A percentile compares a stretch with the other conserved stretches of the same genome.
Conservation (phyloP, 2,797 vertebrate species). For the Amniataba percoides region DNA sequence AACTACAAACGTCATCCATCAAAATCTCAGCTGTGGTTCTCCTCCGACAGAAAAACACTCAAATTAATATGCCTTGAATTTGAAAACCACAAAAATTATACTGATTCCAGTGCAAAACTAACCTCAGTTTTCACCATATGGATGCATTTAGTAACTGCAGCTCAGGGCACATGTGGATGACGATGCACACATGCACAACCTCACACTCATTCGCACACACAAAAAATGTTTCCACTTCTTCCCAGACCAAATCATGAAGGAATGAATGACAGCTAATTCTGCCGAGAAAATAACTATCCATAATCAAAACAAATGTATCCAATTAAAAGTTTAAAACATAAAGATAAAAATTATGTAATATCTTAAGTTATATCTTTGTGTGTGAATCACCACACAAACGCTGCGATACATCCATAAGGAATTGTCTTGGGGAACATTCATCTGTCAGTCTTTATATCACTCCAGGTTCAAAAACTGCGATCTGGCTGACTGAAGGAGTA, state of each 20-base stretch:
- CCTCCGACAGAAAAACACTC: conserved; percentile 31
- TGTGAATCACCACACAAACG: conserved; percentile 49
- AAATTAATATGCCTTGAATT: conserved; percentile 44
- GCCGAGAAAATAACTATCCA: neutral
- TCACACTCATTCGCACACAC: conserved; percentile 1
- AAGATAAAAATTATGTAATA: neutral
- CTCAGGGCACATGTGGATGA: conserved; percentile 41
- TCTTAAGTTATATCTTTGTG: neutral
- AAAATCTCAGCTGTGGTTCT: conserved; percentile 26
- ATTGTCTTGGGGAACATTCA: conserved; percentile 84
- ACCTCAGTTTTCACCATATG: conserved; percentile 69
- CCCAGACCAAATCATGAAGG: neutral
- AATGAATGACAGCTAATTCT: conserved; percentile 1
- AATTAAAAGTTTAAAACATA: neutral
- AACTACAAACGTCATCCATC: conserved; percentile 35
- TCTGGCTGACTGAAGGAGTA: conserved; percentile 50
- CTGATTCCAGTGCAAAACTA: conserved; percentile 37
- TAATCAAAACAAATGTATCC: neutral
- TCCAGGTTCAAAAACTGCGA: conserved; percentile 67
- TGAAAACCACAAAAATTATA: conserved; percentile 56
- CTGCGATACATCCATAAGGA: conserved; percentile 78
- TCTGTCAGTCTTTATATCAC: conserved; percentile 79
- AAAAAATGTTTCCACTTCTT: conserved; percentile 16
- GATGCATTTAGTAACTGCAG: conserved; percentile 72
- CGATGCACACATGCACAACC: conserved; percentile 5